phyloP scores from a whole-genome alignment of 2,797 vertebrate species.

The Oryzias dopingdopingensis region DNA sequence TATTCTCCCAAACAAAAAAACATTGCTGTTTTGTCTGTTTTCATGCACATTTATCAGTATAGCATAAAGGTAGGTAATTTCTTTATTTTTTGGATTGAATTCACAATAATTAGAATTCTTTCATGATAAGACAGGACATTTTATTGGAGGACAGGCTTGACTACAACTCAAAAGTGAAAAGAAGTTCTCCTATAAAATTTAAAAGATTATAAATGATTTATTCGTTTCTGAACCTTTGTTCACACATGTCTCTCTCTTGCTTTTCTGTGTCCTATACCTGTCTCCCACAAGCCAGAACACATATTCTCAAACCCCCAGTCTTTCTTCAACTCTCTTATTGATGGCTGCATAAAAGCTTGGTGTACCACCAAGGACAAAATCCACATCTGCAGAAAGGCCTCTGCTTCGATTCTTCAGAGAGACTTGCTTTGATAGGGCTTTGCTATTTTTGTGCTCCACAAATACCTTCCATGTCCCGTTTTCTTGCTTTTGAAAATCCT shows the following conservation, averaged over 20 bases:
- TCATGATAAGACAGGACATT: too few relatives aligned
- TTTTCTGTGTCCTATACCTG: slow-evolving; percentile 22
- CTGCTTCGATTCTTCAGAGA: slow-evolving; percentile 20
- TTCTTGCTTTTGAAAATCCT: slow-evolving; percentile 36
- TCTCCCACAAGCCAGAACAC: slow-evolving; percentile 19
- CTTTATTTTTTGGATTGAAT: too few relatives aligned
- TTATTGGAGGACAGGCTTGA: too few relatives aligned
- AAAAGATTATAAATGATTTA: slow-evolving; percentile 47
- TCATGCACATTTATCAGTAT: too few relatives aligned
- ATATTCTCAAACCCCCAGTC: slow-evolving; percentile 23
- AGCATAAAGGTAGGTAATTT: too few relatives aligned
- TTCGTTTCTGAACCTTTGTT: slow-evolving; percentile 28
- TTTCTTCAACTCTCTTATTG: slow-evolving; percentile 20
- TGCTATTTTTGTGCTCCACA: slow-evolving; percentile 48
- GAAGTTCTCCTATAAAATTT: slow-evolving; percentile 1
- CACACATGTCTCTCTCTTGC: slow-evolving; percentile 31
- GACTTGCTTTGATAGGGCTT: slow-evolving; percentile 34
- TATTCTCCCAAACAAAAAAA: too few relatives aligned
- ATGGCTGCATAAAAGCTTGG: slow-evolving; percentile 33
- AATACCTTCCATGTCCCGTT: slow-evolving; percentile 45
- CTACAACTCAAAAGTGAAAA: slow-evolving; percentile 3
- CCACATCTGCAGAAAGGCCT: slow-evolving; percentile 33
- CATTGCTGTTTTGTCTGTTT: too few relatives aligned
- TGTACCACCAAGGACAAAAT: slow-evolving; percentile 33
- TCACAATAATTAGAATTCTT: too few relatives aligned